Percentiles rank a stretch among this genome's conserved stretches.
phyloP scores from a whole-genome alignment of 1,140 invertebrate species.

The Drosophila novamexicana region DNA sequence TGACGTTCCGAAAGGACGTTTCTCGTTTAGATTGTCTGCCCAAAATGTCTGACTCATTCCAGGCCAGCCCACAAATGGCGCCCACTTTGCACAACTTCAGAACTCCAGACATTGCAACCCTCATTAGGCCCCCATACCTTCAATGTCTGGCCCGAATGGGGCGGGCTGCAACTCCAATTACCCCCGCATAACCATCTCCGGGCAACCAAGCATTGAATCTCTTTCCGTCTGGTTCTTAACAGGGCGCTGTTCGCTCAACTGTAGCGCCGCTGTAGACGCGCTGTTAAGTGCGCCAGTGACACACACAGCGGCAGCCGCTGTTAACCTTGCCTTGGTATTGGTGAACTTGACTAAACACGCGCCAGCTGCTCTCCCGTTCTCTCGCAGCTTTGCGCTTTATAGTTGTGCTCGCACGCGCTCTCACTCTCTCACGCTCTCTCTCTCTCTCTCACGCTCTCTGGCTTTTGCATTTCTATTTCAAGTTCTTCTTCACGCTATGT shows the following conservation, averaged over 20 bases:
- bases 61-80: constrained; percentile 28
- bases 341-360: constrained; percentile 72
- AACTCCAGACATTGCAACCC: constrained; percentile 79
- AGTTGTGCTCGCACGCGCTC: not conserved
- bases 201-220: not conserved
- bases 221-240: constrained; percentile 38
- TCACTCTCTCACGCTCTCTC: constrained; percentile 10
- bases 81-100: constrained; percentile 54
- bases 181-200: constrained; percentile 4
- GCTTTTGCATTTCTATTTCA: constrained; percentile 54
- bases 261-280: constrained; percentile 60
- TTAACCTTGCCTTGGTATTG: constrained; percentile 69
- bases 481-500: constrained; percentile 62
- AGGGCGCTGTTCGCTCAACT: constrained; percentile 69
- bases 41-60: constrained; percentile 66
- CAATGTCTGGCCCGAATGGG: constrained; percentile 38
- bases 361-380: constrained; percentile 26
- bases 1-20: not conserved
- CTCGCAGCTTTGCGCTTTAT: not conserved
- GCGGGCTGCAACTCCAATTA: constrained; percentile 49
- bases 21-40: constrained; percentile 32
- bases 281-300: constrained; percentile 41
- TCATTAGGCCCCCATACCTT: constrained; percentile 66
- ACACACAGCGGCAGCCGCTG: constrained; percentile 39
- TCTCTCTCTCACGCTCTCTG: constrained; percentile 22